Percentiles rank a stretch among this genome's conserved stretches.
Evolutionary conservation across 2,888 invertebrate species (phyloP).

Genomic region (Mantis religiosa): DNA sequence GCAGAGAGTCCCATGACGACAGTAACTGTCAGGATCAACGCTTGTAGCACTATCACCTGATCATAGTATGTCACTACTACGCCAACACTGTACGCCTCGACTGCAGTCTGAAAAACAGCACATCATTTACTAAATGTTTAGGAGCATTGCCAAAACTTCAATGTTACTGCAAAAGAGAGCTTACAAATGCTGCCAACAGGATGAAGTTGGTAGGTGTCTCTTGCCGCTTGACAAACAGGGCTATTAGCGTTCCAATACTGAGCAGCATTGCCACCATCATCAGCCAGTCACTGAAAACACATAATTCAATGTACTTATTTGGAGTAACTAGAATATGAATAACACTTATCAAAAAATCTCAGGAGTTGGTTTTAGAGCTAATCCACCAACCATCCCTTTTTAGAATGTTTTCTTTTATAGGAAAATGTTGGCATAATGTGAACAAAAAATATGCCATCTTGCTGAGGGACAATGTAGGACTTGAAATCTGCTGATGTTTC

Average conservation of each 20-base stretch:
- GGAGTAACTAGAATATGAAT: too few species aligned
- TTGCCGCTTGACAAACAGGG: conserved; percentile 66
- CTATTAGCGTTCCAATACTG: conserved; percentile 63
- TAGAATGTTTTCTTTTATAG: too few species aligned
- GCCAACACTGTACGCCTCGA: conserved; percentile 74
- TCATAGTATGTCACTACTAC: conserved; percentile 76
- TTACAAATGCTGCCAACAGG: conserved; percentile 73
- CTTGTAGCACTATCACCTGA: conserved; percentile 70
- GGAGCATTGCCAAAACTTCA: not conserved
- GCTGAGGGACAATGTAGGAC: too few species aligned
- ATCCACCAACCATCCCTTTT: too few species aligned
- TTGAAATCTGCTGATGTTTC: too few species aligned
- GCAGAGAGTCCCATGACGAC: conserved; percentile 70
- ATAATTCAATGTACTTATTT: too few species aligned
- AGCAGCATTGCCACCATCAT: conserved; percentile 58
- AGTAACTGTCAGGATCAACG: conserved; percentile 68
- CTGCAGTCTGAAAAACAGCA: conserved; percentile 61
- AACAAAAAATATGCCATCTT: too few species aligned
- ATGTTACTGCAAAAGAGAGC: conserved; percentile 42
- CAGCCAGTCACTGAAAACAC: conserved; percentile 62
- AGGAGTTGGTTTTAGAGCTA: too few species aligned
- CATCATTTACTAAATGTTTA: not conserved
- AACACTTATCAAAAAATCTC: too few species aligned
- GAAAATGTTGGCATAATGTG: too few species aligned
- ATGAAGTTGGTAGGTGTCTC: conserved; percentile 78